Evolutionary conservation across 2,113 vertebrate genomes (phyloP).

Genomic region (Anarhynchus alexandrinus): DNA sequence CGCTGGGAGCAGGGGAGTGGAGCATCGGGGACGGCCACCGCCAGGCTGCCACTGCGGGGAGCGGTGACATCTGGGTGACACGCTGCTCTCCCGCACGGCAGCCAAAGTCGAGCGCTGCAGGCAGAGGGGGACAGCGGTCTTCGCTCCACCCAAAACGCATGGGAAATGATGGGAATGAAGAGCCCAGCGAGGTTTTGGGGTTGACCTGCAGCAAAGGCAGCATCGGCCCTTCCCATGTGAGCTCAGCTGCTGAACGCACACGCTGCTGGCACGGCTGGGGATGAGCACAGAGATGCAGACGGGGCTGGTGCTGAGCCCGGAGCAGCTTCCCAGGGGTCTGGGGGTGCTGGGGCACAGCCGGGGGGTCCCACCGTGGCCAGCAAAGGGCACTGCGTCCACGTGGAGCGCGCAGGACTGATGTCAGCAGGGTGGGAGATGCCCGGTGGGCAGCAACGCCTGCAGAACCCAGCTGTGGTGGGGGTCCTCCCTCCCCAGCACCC

Average conservation of each 20-base stretch:
- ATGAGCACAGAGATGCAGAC: background rate
- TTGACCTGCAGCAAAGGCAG: background rate
- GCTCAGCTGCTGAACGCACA: background rate
- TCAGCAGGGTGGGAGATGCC: background rate
- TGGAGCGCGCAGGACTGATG: fast-evolving
- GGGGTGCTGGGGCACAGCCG: background rate
- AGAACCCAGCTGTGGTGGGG: background rate
- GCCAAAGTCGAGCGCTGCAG: fast-evolving
- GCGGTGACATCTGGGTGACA: fast-evolving
- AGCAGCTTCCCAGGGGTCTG: background rate
- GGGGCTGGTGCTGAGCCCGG: fast-evolving
- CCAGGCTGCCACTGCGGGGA: background rate
- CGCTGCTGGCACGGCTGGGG: background rate
- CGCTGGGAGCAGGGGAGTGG: background rate
- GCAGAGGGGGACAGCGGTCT: background rate
- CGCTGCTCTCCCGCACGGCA: fast-evolving
- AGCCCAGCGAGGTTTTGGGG: background rate
- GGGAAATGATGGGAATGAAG: fast-evolving
- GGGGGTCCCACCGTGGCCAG: fast-evolving
- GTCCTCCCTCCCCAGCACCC: background rate
- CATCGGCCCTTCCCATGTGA: background rate
- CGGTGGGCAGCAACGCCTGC: background rate
- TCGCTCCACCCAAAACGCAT: fast-evolving
- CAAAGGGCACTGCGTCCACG: fast-evolving
- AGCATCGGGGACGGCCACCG: too few relatives aligned